Evolutionary conservation across 2,797 vertebrate species (phyloP).

Genomic region (Tarsius wallacei): DNA sequence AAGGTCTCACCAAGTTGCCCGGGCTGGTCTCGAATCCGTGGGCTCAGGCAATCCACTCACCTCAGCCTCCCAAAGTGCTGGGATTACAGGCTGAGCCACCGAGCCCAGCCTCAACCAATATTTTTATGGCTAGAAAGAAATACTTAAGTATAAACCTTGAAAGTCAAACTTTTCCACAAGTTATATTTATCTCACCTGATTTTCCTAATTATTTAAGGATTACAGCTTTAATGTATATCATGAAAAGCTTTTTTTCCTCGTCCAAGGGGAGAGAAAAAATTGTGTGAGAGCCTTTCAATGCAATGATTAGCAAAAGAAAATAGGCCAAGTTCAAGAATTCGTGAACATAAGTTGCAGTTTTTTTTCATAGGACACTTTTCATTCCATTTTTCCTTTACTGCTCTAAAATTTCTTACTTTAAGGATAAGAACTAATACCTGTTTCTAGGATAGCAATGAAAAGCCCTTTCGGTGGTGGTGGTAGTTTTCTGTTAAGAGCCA

Average conservation of each 20-base stretch:
- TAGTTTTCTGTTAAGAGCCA: background rate
- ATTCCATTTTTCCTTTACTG: background rate
- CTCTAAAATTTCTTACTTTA: background rate
- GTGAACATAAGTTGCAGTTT: background rate
- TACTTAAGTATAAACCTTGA: background rate
- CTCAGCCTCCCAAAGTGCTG: too few relatives aligned
- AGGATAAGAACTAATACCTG: background rate
- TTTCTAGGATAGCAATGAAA: background rate
- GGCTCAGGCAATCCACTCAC: too few relatives aligned
- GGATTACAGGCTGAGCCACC: too few relatives aligned
- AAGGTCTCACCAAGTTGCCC: too few relatives aligned
- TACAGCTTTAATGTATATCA: conserved; percentile 31
- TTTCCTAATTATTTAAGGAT: conserved; percentile 37
- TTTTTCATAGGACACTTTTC: background rate
- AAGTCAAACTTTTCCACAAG: conserved; percentile 39
- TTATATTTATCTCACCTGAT: conserved; percentile 36
- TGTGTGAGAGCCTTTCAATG: background rate
- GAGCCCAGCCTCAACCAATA: background rate
- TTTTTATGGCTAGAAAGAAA: background rate
- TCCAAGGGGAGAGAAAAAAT: background rate
- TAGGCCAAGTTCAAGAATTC: background rate
- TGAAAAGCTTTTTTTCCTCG: conserved; percentile 1
- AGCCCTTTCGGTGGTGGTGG: background rate
- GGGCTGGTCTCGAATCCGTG: too few relatives aligned
- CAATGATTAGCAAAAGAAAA: background rate